A percentile compares a stretch with the other conserved stretches of the same genome.
These are phyloP conservation scores for Pollicipes pollicipes DNA, from an alignment of 1,140 invertebrate species.

Conservation along the genomic window DNA sequence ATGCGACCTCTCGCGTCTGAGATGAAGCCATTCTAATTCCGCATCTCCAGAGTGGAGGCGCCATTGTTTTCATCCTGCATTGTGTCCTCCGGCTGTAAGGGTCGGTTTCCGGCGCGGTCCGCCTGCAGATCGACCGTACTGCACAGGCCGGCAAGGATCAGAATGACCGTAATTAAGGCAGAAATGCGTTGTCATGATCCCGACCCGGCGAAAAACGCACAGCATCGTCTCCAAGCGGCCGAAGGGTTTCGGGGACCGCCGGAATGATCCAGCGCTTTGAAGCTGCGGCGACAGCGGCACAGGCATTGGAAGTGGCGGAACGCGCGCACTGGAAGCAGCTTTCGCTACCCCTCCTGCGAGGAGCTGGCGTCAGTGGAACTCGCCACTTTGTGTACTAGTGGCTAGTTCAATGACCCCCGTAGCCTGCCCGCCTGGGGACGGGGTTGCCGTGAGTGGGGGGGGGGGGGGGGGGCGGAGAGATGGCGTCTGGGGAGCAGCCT, in stretches of 20 bases:
- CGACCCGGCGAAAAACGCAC: background rate
- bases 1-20: background rate
- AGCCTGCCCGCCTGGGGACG: no score
- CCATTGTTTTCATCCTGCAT: background rate
- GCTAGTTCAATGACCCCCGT: no score
- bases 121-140: background rate
- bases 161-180: background rate
- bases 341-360: background rate
- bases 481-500: no score
- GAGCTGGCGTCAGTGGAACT: no score
- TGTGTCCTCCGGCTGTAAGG: background rate
- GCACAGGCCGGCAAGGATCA: background rate
- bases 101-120: background rate
- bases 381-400: no score
- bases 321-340: no score
- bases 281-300: no score
- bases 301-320: background rate
- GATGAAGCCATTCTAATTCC: background rate
- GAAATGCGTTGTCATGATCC: background rate
- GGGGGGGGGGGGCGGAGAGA: no score
- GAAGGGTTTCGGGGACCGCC: background rate
- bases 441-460: no score
- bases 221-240: no score
- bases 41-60: background rate
- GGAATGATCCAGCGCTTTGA: background rate